Base-by-base conservation (phyloP, 2,888 invertebrate species). In the Chelonus formosanus region DNA sequence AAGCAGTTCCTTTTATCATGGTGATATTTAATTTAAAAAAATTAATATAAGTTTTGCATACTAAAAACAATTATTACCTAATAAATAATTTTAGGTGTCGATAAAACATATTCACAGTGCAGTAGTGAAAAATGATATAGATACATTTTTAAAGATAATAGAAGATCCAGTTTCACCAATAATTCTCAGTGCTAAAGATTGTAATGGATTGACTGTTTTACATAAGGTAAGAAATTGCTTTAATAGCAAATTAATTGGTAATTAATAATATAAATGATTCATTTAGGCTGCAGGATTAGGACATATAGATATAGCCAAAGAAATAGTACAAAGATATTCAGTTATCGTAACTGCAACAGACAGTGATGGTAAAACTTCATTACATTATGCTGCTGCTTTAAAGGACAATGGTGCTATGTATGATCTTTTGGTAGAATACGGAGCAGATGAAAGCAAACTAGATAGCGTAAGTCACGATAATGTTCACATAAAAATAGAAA, bases 1-100 rank as follows among this genome's bases (percentile, higher is more conserved):
- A 95, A 76, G 93, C 94, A n/a, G 93, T 96, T n/a, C 97, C 97
- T 6, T 92, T 93, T 80, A 92, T 96, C 67, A 93, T 96, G 94
- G 96, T 95, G 80, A 86, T 3, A 2, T 40, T 40, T 4, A 40
- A 45, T 45, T 45, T 3, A 45, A 45, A n/a, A 1, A 45, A 45
- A 45, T 45, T 45, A 4, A n/a, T 45, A 4, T n/a, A 45, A 45
- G 20, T 20, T 20, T 20, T 20, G n/a, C 20, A 1, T 20, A 2
- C 20, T 20, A 20, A 20, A 2, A 20, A 20, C 1, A 20, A 20
- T 20, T 20, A 20, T 20, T 20, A 20, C 20, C 20, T 20, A 20
- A 20, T 20, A 2, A 20, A 20, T 20, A 20, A 20, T 67, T 67
- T 54, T 84, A 95, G 94, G 92, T 92, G 61, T 89, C 92, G 6